These are phyloP conservation scores for Myiozetetes cayanensis DNA, from an alignment of 2,113 vertebrate species.

Conservation along the genomic window DNA sequence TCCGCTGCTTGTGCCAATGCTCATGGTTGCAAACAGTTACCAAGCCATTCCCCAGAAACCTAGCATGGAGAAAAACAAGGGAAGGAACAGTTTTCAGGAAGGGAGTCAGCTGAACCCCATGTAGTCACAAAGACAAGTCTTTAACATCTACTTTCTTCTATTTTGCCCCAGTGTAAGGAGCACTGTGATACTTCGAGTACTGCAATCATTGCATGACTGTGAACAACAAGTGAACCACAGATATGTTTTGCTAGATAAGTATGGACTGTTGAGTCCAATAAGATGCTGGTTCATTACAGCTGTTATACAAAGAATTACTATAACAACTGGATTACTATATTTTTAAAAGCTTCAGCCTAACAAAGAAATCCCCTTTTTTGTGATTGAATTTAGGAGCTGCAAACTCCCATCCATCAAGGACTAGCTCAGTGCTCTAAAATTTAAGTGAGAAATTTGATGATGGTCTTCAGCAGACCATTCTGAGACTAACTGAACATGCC, in stretches of 20 bases:
- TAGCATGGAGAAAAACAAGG: conserved; percentile 40
- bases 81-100: neutral
- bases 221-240: neutral
- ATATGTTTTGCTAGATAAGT: neutral
- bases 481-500: neutral
- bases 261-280: neutral
- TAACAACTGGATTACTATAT: neutral
- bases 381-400: neutral
- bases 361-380: neutral
- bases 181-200: neutral
- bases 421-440: neutral
- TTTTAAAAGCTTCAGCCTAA: neutral
- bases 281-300: neutral
- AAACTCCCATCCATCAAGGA: neutral
- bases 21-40: conserved; percentile 79
- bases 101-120: rapidly evolving
- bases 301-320: neutral
- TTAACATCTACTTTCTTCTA: neutral
- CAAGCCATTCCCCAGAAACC: conserved; percentile 87
- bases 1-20: conserved; percentile 86
- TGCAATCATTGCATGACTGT: neutral
- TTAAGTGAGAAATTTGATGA: neutral
- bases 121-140: neutral
- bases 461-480: neutral
- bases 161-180: neutral